These are phyloP conservation scores for Grammomys surdaster DNA, from an alignment of 2,113 vertebrate genomes.

Conservation along the genomic window DNA sequence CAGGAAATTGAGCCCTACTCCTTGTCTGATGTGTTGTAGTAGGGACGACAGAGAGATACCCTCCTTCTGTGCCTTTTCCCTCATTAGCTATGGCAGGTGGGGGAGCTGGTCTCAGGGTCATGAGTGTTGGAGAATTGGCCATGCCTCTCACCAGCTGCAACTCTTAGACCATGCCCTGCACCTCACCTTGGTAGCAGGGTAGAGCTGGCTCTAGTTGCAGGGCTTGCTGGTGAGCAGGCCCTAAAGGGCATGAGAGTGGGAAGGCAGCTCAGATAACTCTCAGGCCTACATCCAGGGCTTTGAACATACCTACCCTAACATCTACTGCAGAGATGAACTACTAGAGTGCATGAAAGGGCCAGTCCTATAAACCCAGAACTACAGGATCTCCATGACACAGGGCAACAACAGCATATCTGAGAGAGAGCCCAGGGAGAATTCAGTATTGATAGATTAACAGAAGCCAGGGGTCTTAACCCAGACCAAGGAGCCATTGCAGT, in stretches of 20 bases:
- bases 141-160: not conserved
- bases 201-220: not conserved
- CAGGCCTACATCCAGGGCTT: not conserved
- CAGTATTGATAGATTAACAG: not conserved
- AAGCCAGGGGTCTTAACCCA: not conserved
- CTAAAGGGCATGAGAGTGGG: not conserved
- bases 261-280: not conserved
- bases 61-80: not conserved
- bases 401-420: not conserved
- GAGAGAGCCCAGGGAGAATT: not conserved
- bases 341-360: not conserved
- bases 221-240: not conserved
- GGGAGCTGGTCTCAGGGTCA: not conserved
- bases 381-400: not conserved
- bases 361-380: not conserved
- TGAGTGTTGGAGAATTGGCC: not conserved
- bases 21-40: not conserved
- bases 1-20: not conserved
- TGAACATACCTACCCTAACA: not conserved
- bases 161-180: not conserved
- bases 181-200: no score
- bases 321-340: not conserved
- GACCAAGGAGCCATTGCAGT: not conserved
- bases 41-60: not conserved
- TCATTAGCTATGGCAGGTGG: not conserved